Conservation (phyloP, 2,797 vertebrate genomes). For the Mus minutoides region DNA sequence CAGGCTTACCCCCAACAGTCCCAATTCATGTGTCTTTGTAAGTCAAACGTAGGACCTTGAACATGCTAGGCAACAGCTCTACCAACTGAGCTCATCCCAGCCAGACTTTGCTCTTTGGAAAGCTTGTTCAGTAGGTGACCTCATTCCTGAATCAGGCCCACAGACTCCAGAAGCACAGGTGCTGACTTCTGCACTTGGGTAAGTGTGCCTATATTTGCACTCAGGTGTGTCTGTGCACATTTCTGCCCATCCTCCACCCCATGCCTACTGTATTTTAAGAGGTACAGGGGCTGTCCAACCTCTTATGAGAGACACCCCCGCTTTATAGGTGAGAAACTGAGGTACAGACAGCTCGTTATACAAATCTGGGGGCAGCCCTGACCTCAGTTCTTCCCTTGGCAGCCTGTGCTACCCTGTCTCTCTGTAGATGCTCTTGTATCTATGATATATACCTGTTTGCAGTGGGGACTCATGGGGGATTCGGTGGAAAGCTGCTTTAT, state of each 20-base stretch:
- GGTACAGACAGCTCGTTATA: background rate
- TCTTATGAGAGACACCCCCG: background rate
- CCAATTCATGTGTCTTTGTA: no score
- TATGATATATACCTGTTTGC: background rate
- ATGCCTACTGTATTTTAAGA: background rate
- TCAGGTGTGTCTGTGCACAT: rapidly evolving
- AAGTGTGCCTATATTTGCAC: background rate
- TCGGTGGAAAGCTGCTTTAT: background rate
- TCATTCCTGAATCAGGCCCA: background rate
- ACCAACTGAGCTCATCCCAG: background rate
- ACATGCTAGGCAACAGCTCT: background rate
- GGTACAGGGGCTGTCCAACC: background rate
- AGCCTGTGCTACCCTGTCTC: background rate
- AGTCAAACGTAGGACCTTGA: background rate
- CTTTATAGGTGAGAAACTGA: background rate
- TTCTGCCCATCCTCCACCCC: background rate
- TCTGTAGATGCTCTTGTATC: background rate
- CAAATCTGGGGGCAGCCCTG: background rate
- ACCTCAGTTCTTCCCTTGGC: background rate
- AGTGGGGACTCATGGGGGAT: background rate
- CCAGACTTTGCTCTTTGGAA: background rate
- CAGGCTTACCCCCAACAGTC: background rate
- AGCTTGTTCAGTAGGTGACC: background rate
- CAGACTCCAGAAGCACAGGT: background rate
- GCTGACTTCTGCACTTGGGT: background rate